Conservation (phyloP, 2,888 invertebrate genomes). For the Autographa pulchrina region DNA sequence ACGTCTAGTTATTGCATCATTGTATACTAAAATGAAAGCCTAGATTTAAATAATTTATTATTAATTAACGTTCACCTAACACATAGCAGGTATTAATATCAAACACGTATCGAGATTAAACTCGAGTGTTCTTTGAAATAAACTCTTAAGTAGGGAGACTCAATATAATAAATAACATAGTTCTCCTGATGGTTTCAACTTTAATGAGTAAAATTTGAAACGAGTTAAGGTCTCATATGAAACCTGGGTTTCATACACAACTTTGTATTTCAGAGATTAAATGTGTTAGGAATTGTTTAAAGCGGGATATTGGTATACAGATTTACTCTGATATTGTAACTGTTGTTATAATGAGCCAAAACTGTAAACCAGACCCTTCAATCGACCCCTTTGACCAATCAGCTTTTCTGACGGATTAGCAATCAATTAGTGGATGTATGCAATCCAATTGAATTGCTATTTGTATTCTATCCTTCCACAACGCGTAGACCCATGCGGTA, state of each 20-base stretch:
- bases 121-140: not conserved
- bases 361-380: constrained; percentile 24
- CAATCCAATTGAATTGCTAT: constrained; percentile 66
- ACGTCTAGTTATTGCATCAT: too few relatives aligned
- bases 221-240: not conserved
- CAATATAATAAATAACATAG: constrained; percentile 2
- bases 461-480: constrained; percentile 56
- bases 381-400: constrained; percentile 54
- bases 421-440: constrained; percentile 73
- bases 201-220: constrained; percentile 6
- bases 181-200: constrained; percentile 1
- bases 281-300: not conserved
- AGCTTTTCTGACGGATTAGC: constrained; percentile 68
- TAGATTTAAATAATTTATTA: too few relatives aligned
- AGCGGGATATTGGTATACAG: not conserved
- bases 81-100: not conserved
- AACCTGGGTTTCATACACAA: not conserved
- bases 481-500: constrained; percentile 43
- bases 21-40: too few relatives aligned
- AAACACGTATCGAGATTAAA: not conserved
- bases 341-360: constrained; percentile 11
- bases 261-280: not conserved
- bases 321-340: not conserved
- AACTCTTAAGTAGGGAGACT: not conserved
- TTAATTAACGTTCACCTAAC: too few relatives aligned